Evolutionary conservation across 2,888 invertebrate genomes (phyloP).

Genomic region (Spodoptera picta): DNA sequence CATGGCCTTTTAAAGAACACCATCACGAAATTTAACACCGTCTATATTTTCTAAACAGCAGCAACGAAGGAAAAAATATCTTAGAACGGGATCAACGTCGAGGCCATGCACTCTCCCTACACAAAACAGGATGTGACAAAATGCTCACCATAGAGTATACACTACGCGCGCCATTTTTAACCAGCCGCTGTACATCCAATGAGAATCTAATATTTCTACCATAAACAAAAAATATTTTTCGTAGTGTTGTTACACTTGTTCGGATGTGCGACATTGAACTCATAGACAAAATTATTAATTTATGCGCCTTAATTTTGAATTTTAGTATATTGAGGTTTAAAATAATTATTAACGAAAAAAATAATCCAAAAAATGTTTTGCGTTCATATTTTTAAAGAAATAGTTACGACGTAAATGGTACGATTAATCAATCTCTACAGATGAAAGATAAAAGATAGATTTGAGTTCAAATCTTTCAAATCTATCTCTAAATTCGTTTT

Average conservation of each 20-base stretch:
- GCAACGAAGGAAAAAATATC: slow-evolving; percentile 76
- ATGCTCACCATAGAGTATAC: slow-evolving; percentile 74
- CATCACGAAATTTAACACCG: slow-evolving; percentile 86
- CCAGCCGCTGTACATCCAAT: slow-evolving; percentile 70
- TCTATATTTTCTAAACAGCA: slow-evolving; percentile 78
- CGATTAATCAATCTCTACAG: no score
- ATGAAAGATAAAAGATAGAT: no score
- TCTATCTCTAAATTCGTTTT: no score
- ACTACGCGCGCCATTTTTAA: slow-evolving; percentile 78
- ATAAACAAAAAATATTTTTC: slow-evolving; percentile 56
- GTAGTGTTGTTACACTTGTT: slow-evolving; percentile 60
- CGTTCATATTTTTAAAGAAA: no score
- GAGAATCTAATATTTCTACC: slow-evolving; percentile 56
- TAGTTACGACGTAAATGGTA: no score
- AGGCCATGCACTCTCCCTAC: slow-evolving; percentile 83
- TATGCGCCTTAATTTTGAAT: background rate
- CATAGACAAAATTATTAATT: slow-evolving; percentile 19
- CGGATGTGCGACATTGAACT: slow-evolving; percentile 55
- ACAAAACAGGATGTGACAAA: slow-evolving; percentile 88
- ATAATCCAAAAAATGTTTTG: no score
- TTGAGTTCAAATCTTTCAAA: no score
- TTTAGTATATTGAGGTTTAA: background rate
- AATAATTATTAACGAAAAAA: no score
- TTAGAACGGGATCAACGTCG: slow-evolving; percentile 82
- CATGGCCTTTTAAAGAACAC: slow-evolving; percentile 88